Conservation (phyloP, 2,797 vertebrate genomes). For the Clamator glandarius region DNA sequence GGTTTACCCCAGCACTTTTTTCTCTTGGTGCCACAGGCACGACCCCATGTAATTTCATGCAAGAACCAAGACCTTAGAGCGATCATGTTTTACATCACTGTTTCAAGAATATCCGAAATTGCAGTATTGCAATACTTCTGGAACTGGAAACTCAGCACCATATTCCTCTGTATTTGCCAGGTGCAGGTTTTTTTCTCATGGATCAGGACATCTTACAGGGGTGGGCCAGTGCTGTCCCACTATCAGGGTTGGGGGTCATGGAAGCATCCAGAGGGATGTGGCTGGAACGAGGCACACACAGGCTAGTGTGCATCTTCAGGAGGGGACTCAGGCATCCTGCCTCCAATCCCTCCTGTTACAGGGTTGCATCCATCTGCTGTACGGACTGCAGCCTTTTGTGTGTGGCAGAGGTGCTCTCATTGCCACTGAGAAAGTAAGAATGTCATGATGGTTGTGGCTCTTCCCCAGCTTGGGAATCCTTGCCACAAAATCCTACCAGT, state of each 20-base stretch:
- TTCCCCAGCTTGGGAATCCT: not conserved
- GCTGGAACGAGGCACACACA: accelerated
- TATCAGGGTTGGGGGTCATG: accelerated
- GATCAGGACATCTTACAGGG: not conserved
- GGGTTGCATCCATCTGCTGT: not conserved
- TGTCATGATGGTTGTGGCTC: not conserved
- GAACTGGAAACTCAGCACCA: not conserved
- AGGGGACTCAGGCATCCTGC: not conserved
- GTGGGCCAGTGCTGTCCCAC: not conserved
- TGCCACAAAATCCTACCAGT: not conserved
- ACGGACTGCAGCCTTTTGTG: not conserved
- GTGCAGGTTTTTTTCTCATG: not conserved
- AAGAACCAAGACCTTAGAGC: not conserved
- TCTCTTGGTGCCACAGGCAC: not conserved
- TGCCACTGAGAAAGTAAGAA: not conserved
- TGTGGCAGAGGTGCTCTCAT: not conserved
- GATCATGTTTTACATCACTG: not conserved
- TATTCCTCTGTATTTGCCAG: not conserved
- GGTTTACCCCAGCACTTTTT: not conserved
- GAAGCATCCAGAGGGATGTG: not conserved
- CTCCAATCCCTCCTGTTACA: not conserved
- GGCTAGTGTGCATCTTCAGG: accelerated
- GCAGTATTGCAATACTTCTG: not conserved
- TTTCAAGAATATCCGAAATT: not conserved
- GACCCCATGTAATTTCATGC: not conserved